Evolutionary conservation across 2,797 vertebrate species (phyloP).

Genomic region (Monodelphis domestica): DNA sequence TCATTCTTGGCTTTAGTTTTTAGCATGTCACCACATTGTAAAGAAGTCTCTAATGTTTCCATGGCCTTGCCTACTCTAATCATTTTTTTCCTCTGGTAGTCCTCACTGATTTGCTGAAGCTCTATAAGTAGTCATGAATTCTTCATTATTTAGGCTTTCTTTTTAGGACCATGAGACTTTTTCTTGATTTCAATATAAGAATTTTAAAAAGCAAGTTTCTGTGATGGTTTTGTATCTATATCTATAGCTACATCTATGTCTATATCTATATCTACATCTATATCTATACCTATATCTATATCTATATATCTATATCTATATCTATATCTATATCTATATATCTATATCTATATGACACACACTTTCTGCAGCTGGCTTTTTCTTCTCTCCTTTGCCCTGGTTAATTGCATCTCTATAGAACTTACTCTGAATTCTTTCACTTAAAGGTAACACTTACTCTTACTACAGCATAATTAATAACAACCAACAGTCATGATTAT

Average conservation of each 20-base stretch:
- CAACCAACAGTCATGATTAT: not conserved
- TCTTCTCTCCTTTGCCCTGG: not conserved
- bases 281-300: too few species aligned
- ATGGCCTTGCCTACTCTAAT: constrained; percentile 34
- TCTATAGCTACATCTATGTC: not conserved
- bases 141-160: constrained; percentile 12
- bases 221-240: not conserved
- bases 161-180: constrained; percentile 1
- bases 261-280: too few species aligned
- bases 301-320: too few species aligned
- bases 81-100: constrained; percentile 2
- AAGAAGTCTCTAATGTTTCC: constrained; percentile 2
- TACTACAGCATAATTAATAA: not conserved
- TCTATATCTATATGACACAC: too few species aligned
- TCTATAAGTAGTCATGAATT: constrained; percentile 17
- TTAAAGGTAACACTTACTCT: not conserved
- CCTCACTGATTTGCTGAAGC: not conserved
- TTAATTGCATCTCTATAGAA: not conserved
- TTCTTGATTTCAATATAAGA: not conserved
- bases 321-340: too few species aligned
- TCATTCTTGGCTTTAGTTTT: constrained; percentile 16
- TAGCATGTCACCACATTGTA: not conserved
- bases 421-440: not conserved
- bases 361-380: not conserved
- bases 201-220: not conserved